Evolutionary conservation across 2,888 invertebrate species (phyloP), one percentile per base, ranked within the genome.

Genomic region (Acrobasis repandana): DNA sequence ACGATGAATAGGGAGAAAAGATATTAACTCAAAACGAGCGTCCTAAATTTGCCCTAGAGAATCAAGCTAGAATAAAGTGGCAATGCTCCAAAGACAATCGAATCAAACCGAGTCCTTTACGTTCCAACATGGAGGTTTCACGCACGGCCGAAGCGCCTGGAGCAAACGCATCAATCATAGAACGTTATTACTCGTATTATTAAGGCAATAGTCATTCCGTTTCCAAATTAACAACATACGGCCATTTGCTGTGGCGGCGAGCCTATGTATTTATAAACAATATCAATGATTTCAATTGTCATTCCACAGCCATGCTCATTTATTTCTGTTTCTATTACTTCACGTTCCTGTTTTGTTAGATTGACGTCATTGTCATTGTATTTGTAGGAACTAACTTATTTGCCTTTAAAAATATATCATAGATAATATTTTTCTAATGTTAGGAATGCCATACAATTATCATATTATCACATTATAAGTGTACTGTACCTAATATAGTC

Each of bases 91-190:
- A 75, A 72, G 72, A 77, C 78, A 79, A 83, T 85, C 81, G 83
- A 82, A 77, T 69, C 74, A 67, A 77, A 79, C 75, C 76, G 77
- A 74, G 74, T 76, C 74, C 80, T 78, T 76, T 74, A 77, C 74
- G 74, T 76, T 77, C 79, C 71, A 73, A 73, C 72, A 72, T 73
- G 65, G 73, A 76, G 76, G 76, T 77, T 80, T 81, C 76, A 80
- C 73, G 69, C 74, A 38, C 75, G 75, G 54, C 54, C 69, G 68
- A 69, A 67, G 69, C 70, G 70, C 71, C 67, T 67, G 73, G 73
- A 81, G 76, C 80, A 79, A 83, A 83, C 80, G 80, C 81, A 85
- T 85, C 80, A 80, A 85, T 86, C 85, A 85, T 83, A 81, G 82
- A 82, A 80, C 72, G 78, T 80, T 81, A 83, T 80, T 75, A 77